phyloP scores from a whole-genome alignment of 64 coral and sea anemone species.

The Catalaphyllia jardinei region DNA sequence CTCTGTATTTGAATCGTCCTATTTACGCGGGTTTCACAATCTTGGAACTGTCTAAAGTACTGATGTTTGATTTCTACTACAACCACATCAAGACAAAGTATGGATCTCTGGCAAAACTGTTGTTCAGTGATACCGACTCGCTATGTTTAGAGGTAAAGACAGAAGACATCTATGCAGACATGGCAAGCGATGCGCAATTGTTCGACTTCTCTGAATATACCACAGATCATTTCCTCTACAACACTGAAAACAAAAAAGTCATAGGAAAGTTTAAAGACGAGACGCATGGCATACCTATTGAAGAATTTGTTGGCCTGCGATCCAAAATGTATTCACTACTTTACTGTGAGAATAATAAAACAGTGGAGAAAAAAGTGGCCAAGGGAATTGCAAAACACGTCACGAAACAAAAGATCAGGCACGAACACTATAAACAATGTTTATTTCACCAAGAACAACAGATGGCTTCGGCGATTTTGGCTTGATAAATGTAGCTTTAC shows the following conservation, averaged over 20 bases:
- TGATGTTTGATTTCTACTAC: constrained; percentile 49
- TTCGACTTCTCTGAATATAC: too few species aligned
- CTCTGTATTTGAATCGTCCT: too few species aligned
- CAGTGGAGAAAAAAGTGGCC: constrained; percentile 24
- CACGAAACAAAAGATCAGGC: constrained; percentile 27
- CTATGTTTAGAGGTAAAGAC: constrained; percentile 10
- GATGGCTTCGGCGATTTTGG: too few species aligned
- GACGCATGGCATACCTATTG: too few species aligned
- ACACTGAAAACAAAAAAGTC: too few species aligned
- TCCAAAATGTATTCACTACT: constrained; percentile 54
- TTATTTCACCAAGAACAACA: too few species aligned
- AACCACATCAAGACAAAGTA: constrained; percentile 13
- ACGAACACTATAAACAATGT: too few species aligned
- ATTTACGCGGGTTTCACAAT: too few species aligned
- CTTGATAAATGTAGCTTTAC: too few species aligned
- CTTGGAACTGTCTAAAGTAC: constrained; percentile 27
- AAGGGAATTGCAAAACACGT: constrained; percentile 29
- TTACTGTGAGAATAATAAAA: neutral
- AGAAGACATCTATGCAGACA: constrained; percentile 31
- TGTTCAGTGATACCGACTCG: constrained; percentile 28
- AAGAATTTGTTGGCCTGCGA: constrained; percentile 37
- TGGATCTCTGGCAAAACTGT: neutral
- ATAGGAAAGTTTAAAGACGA: too few species aligned
- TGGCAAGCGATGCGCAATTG: too few species aligned
- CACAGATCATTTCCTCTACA: too few species aligned